Evolutionary conservation across 2,797 vertebrate species (phyloP).

Genomic region (Morelia viridis): DNA sequence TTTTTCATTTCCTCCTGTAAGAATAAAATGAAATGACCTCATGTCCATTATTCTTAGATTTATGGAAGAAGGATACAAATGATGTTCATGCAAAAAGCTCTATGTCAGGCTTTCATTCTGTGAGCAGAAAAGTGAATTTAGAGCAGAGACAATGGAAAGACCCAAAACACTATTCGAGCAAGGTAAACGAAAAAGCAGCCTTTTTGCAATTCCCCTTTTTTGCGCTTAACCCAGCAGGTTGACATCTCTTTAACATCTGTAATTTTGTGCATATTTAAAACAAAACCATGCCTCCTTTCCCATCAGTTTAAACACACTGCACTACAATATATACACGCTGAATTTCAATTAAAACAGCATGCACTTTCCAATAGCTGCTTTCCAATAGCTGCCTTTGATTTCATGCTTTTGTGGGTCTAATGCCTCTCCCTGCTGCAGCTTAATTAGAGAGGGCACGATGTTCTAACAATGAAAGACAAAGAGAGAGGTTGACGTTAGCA

Average conservation of each 20-base stretch:
- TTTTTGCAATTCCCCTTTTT: not conserved
- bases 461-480: constrained; percentile 13
- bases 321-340: constrained; percentile 8
- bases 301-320: constrained; percentile 14
- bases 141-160: not conserved
- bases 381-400: constrained; percentile 46
- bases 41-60: not conserved
- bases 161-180: not conserved
- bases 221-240: not conserved
- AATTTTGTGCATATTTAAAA: constrained; percentile 28
- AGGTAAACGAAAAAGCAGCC: constrained; percentile 2
- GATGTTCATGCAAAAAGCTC: not conserved
- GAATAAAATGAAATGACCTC: not conserved
- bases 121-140: not conserved
- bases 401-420: constrained; percentile 26
- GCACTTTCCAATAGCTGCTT: constrained; percentile 28
- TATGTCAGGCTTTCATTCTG: not conserved
- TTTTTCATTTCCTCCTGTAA: not conserved
- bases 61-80: not conserved
- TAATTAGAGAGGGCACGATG: constrained; percentile 49
- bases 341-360: constrained; percentile 38
- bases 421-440: constrained; percentile 18
- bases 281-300: not conserved
- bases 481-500: constrained; percentile 37
- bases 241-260: constrained; percentile 17